These are phyloP conservation scores for Torymus texanus DNA, from an alignment of 2,888 invertebrate genomes.

Conservation along the genomic window DNA sequence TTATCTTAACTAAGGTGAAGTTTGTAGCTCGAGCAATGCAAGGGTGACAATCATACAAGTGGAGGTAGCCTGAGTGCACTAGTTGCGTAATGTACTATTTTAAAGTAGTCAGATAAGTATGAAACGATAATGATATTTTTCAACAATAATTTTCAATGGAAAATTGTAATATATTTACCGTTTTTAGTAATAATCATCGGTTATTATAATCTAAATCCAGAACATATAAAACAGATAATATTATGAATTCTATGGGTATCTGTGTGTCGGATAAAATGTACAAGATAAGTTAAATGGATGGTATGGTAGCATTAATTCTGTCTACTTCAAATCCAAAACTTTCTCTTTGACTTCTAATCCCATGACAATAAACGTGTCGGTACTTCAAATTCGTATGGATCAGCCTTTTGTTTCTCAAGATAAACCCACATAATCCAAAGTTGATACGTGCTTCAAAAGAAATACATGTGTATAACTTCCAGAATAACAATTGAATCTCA, in stretches of 20 bases:
- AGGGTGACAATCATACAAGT: too few relatives aligned
- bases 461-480: not conserved
- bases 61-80: too few relatives aligned
- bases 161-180: too few relatives aligned
- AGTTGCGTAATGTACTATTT: too few relatives aligned
- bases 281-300: constrained; percentile 20
- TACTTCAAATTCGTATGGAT: constrained; percentile 28
- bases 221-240: too few relatives aligned
- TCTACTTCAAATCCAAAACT: not conserved
- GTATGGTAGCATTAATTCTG: not conserved
- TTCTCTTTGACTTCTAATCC: constrained; percentile 16
- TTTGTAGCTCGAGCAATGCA: too few relatives aligned
- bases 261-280: constrained; percentile 3
- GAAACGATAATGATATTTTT: too few relatives aligned
- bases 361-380: constrained; percentile 22
- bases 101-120: too few relatives aligned
- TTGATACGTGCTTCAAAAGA: constrained; percentile 11
- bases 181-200: too few relatives aligned
- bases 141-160: too few relatives aligned
- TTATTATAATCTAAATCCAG: too few relatives aligned
- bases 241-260: not conserved
- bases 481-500: not conserved
- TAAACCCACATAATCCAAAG: constrained; percentile 23
- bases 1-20: too few relatives aligned
- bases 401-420: not conserved